Evolutionary conservation across 2,113 vertebrate genomes (phyloP).

Genomic region (Pantherophis guttatus): DNA sequence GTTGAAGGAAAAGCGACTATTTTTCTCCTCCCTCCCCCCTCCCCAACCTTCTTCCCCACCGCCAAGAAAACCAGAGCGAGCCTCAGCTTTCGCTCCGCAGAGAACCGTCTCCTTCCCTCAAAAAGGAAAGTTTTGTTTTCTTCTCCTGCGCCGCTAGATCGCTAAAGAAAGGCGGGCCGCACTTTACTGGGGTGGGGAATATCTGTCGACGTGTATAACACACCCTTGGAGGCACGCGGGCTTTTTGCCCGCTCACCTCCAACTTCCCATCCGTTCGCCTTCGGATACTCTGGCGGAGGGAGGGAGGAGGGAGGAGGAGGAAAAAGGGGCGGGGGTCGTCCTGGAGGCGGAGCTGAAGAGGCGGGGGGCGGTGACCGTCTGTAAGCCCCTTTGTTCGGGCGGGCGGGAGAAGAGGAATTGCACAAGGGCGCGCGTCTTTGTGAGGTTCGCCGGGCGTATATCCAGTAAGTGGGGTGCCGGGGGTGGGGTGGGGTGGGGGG

Average conservation of each 20-base stretch:
- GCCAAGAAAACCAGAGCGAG: neutral
- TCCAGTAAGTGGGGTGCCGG: neutral
- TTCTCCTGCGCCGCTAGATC: neutral
- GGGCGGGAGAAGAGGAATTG: neutral
- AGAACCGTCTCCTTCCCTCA: neutral
- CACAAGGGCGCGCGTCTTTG: neutral
- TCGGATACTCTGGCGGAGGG: neutral
- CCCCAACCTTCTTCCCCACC: neutral
- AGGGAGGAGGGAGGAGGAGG: neutral
- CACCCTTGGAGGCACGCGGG: neutral
- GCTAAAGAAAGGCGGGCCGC: neutral
- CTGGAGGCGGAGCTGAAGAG: neutral
- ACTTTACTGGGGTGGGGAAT: neutral
- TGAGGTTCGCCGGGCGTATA: neutral
- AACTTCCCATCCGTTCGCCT: neutral
- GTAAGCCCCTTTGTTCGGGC: constrained; percentile 17
- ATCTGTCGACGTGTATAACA: neutral
- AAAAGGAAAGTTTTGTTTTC: neutral
- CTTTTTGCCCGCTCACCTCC: neutral
- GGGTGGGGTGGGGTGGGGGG: too few species aligned
- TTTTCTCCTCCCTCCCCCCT: too few species aligned
- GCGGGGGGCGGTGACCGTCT: neutral
- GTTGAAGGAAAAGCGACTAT: neutral
- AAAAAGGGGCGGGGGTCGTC: neutral
- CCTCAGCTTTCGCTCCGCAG: too few species aligned